These are phyloP conservation scores for Astyanax mexicanus DNA, from an alignment of 2,797 vertebrate species.

Conservation along the genomic window DNA sequence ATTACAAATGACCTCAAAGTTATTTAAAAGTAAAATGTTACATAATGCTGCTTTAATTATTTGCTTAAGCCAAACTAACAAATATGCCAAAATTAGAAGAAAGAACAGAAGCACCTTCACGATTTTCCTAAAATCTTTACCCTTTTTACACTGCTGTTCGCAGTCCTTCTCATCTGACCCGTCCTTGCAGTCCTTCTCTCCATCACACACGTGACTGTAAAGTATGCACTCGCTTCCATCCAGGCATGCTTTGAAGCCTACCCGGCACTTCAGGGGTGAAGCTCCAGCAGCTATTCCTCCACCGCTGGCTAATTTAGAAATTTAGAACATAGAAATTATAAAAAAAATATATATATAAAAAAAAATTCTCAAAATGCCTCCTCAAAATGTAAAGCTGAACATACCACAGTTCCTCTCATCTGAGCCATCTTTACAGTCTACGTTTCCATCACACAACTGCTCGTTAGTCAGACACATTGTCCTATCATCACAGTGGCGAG, in stretches of 20 bases:
- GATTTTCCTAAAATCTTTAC: too few species aligned
- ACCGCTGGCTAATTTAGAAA: conserved; percentile 6
- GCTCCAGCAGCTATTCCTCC: not conserved
- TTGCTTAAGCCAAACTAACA: too few species aligned
- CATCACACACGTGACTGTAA: conserved; percentile 84
- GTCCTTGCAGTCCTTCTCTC: conserved; percentile 86
- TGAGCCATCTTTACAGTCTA: conserved; percentile 72
- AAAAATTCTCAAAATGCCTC: not conserved
- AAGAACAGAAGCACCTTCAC: too few species aligned
- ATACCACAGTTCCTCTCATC: conserved; percentile 80
- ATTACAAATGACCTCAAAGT: too few species aligned
- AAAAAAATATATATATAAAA: not conserved
- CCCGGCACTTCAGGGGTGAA: conserved; percentile 67
- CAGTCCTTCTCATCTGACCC: conserved; percentile 88
- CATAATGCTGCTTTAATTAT: too few species aligned
- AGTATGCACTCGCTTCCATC: conserved; percentile 82
- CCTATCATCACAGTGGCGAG: conserved; percentile 64
- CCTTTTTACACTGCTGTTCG: conserved; percentile 75
- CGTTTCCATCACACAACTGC: conserved; percentile 61
- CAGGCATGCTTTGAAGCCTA: conserved; percentile 75
- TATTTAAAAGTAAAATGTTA: too few species aligned
- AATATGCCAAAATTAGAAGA: too few species aligned
- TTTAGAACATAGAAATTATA: not conserved
- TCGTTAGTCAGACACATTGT: conserved; percentile 59
- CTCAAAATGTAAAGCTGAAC: conserved; percentile 48